phyloP scores from a whole-genome alignment of 92 coral and sea anemone species.

The Epizoanthus rinbou region DNA sequence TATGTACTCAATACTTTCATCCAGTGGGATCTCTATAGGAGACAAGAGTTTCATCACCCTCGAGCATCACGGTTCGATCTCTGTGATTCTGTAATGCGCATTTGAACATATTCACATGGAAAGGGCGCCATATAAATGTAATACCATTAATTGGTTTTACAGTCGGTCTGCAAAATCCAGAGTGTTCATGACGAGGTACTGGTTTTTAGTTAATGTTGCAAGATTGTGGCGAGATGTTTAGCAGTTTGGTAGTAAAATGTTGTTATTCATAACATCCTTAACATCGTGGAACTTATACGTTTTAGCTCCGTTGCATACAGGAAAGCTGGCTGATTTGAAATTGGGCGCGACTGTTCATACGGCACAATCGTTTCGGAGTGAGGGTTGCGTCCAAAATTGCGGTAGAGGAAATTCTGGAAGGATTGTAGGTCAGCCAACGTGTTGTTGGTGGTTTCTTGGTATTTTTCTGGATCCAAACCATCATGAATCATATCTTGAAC shows the following conservation, averaged over 20 bases:
- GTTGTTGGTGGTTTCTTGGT: conserved; percentile 1
- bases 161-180: conserved; percentile 2
- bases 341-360: conserved; percentile 1
- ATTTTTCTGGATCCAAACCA: background rate
- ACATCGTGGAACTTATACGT: conserved; percentile 19
- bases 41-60: background rate
- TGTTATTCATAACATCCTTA: conserved; percentile 7
- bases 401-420: conserved; percentile 22
- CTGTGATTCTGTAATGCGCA: too few species aligned
- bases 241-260: conserved; percentile 28
- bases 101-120: too few species aligned
- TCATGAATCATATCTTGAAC: background rate
- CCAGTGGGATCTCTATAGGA: background rate
- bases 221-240: conserved; percentile 7
- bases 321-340: conserved; percentile 26
- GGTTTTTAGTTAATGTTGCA: conserved; percentile 16
- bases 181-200: conserved; percentile 11
- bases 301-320: conserved; percentile 34
- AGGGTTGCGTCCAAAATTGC: conserved; percentile 8
- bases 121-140: too few species aligned
- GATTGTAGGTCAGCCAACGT: conserved; percentile 3
- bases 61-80: too few species aligned
- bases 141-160: too few species aligned
- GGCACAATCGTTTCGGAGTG: conserved; percentile 1
- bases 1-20: background rate